Evolutionary conservation across 2,888 invertebrate species (phyloP), one percentile per base, ranked within the genome.

Genomic region (Drosophila neonasuta): DNA sequence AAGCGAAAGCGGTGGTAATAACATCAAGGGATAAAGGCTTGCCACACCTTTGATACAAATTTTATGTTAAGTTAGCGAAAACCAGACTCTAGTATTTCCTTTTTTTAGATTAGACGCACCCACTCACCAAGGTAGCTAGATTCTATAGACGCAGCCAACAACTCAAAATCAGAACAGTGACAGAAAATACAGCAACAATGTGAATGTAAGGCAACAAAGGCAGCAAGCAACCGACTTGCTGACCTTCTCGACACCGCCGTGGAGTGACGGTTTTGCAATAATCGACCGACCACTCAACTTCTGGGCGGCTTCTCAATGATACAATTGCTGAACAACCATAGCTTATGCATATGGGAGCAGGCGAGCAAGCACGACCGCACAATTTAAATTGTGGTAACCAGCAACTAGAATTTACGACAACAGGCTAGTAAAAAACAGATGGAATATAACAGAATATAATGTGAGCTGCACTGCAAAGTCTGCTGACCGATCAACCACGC

Each of bases 231-330:
- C 57, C 66, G 50, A 87, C 71, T 79, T 48, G 87, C 56, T 87
- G 86, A 87, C 82, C 82, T 83, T 83, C 87, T 77, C 85, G 59
- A 68, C 56, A 59, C 59, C 48, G 56, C 59, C 45, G 56, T 73
- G 81, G 67, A 68, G 74, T 74, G 75, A 63, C 79, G 68, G 82
- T 83, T 83, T 80, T 78, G 80, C 80, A 80, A 85, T 69, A 65
- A 52, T 41, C 52, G 32, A 54, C 39, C 68, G 51, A 76, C 73
- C 55, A 67, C 57, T 66, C 66, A 45, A 54, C 54, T 52, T 49
- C 57, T 70, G 70, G 78, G 78, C 75, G 77, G 69, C 62, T 77
- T 73, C 56, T 70, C 61, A 77, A 9, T 60, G 55, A 46, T 59
- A 74, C 77, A 77, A 64, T 73, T 73, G 57, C 48, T 58, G 64